These are phyloP conservation scores for Mycteria americana DNA, from an alignment of 2,797 vertebrate species.

Conservation along the genomic window DNA sequence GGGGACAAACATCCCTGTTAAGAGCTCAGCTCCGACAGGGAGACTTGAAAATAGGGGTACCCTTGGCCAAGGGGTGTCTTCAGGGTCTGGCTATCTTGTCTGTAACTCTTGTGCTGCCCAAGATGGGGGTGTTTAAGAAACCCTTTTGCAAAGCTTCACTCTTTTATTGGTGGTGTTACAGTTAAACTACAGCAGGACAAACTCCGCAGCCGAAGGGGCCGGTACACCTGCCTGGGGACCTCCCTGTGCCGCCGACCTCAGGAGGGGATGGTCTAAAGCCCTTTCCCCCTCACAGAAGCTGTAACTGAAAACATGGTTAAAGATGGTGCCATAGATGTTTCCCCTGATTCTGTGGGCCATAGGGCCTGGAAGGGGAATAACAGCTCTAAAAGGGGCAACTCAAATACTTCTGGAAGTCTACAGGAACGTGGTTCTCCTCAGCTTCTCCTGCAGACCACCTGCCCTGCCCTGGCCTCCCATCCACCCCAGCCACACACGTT, in stretches of 20 bases:
- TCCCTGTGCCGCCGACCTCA: not conserved
- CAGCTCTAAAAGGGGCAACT: not conserved
- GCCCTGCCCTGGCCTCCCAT: not conserved
- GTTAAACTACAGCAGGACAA: not conserved
- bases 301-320: not conserved
- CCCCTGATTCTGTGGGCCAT: not conserved
- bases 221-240: not conserved
- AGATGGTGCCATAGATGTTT: not conserved
- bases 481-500: not conserved
- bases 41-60: not conserved
- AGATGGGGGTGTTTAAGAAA: not conserved
- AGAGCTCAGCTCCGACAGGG: not conserved
- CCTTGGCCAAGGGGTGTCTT: not conserved
- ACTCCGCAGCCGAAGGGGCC: rapidly evolving
- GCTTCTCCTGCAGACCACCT: not conserved
- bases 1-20: not conserved
- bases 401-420: not conserved
- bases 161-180: not conserved
- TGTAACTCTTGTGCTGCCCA: not conserved
- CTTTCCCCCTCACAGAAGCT: not conserved
- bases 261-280: not conserved
- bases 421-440: not conserved
- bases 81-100: not conserved
- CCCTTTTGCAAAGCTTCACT: not conserved
- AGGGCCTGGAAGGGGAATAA: not conserved